These are phyloP conservation scores for Tetranychus piercei DNA, from an alignment of 2,888 invertebrate species.

Conservation along the genomic window DNA sequence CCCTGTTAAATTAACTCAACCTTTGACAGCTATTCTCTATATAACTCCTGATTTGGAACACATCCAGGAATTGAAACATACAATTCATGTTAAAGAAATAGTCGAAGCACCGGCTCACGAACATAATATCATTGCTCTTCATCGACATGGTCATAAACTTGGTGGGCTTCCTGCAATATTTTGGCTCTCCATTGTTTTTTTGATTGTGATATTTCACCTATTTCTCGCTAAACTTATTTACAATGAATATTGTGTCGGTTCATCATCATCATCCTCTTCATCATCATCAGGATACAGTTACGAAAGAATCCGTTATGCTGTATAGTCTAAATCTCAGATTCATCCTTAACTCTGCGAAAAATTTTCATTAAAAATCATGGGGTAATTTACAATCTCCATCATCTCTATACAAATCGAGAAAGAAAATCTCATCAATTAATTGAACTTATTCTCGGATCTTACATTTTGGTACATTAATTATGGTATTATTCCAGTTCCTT, in stretches of 20 bases:
- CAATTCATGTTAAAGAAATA: constrained; percentile 69
- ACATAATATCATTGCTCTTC: constrained; percentile 32
- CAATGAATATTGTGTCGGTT: background rate
- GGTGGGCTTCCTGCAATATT: constrained; percentile 76
- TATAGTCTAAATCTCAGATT: constrained; percentile 7
- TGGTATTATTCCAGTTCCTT: background rate
- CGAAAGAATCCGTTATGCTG: constrained; percentile 15
- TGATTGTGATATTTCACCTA: constrained; percentile 74
- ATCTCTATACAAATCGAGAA: background rate
- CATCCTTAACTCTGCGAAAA: background rate
- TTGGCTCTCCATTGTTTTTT: constrained; percentile 70
- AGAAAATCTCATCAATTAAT: background rate
- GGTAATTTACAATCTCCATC: background rate
- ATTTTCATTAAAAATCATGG: background rate
- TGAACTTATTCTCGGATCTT: background rate
- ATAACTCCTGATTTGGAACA: constrained; percentile 72
- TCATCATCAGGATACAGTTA: background rate
- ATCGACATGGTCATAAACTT: constrained; percentile 70
- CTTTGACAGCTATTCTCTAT: constrained; percentile 71
- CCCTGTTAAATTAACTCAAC: constrained; percentile 75
- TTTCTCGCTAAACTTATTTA: constrained; percentile 53
- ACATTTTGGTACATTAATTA: background rate
- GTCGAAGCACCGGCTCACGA: constrained; percentile 38
- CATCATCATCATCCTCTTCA: background rate
- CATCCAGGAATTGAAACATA: constrained; percentile 68